Conservation (phyloP, 2,888 invertebrate species). For the Diarsia mendica region DNA sequence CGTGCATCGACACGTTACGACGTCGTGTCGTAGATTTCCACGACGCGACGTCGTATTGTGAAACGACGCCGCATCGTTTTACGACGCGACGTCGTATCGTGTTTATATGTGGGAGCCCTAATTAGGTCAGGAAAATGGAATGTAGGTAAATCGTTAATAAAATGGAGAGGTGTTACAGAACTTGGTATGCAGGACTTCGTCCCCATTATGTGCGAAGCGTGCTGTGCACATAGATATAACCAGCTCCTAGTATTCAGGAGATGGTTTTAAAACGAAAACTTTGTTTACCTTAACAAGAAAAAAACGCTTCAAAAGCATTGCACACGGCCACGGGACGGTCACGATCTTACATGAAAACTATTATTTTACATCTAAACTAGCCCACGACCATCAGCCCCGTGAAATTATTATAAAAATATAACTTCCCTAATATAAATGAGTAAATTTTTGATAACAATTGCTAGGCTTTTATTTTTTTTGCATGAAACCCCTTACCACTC, state of each 20-base stretch:
- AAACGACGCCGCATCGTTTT: no score
- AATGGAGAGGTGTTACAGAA: conserved; percentile 23
- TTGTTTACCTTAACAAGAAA: background rate
- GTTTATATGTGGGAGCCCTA: no score
- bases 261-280: background rate
- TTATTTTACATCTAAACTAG: background rate
- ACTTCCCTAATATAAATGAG: no score
- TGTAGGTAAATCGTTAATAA: conserved; percentile 12
- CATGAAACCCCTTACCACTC: no score
- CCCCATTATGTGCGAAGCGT: conserved; percentile 24
- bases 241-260: background rate
- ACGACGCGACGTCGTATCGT: no score
- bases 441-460: no score
- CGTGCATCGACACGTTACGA: no score
- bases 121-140: conserved; percentile 30
- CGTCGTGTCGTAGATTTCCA: no score
- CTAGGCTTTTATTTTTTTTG: no score
- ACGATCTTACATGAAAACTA: conserved; percentile 2
- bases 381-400: no score
- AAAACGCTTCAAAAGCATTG: conserved; percentile 3
- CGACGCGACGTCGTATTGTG: no score
- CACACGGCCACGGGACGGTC: background rate
- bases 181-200: conserved; percentile 32
- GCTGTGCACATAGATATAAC: conserved; percentile 15
- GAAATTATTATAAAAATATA: no score